phyloP scores from a whole-genome alignment of 2,888 invertebrate genomes.

The Dioctria linearis region DNA sequence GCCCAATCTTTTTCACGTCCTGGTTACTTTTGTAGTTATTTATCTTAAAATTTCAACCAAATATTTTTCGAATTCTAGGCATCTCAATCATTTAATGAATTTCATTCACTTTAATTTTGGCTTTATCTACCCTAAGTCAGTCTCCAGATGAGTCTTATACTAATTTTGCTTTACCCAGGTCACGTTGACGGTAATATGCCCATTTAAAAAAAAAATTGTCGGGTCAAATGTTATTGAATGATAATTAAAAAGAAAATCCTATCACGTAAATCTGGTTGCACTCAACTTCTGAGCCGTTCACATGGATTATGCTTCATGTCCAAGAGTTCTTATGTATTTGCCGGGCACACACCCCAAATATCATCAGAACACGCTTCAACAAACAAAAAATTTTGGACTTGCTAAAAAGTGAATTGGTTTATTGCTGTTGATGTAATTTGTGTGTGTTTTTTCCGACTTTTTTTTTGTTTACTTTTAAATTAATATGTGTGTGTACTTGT shows the following conservation, averaged over 20 bases:
- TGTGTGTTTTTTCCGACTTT: neutral
- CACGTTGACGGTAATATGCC: too few species aligned
- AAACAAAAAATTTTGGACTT: neutral
- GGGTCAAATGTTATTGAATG: conserved; percentile 10
- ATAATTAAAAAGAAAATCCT: neutral
- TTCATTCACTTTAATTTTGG: too few species aligned
- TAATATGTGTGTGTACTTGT: too few species aligned
- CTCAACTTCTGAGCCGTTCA: neutral
- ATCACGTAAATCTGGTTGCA: neutral
- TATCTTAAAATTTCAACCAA: too few species aligned
- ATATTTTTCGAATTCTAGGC: too few species aligned
- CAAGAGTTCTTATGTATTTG: neutral
- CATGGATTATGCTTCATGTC: neutral
- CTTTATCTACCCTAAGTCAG: too few species aligned
- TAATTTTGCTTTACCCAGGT: too few species aligned
- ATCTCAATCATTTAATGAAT: too few species aligned
- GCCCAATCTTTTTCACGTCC: too few species aligned
- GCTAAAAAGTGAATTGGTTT: neutral
- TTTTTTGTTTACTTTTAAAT: neutral
- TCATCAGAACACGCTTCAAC: neutral
- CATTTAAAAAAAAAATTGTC: too few species aligned
- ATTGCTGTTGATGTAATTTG: conserved; percentile 3
- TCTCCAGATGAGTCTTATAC: too few species aligned
- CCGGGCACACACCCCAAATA: neutral
- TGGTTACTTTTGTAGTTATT: too few species aligned